Evolutionary conservation across 2,888 invertebrate species (phyloP), one percentile per base, ranked within the genome.

Genomic region (Scelioninae gen. 1): DNA sequence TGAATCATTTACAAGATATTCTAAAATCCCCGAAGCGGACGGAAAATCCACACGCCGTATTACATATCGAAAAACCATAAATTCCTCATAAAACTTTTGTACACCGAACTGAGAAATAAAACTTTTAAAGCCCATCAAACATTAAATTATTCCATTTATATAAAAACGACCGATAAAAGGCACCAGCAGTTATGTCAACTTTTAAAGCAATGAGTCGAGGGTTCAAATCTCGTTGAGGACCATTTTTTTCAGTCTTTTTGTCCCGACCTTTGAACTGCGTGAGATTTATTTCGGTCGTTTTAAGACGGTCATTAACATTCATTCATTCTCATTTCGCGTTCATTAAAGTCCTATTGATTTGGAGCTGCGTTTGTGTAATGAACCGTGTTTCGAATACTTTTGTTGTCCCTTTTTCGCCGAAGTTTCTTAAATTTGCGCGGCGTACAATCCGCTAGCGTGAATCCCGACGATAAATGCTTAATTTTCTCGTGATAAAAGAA

Each of bases 271-370:
- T 55, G 55, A 38, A 38, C 38, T 9, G 8, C n/a, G 10, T 45
- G 10, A 55, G 65, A 75, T 66, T 66, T 66, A 66, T 66, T 66
- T 66, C 51, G 9, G 43, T 23, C 31, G 45, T 11, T 31, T 56
- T 34, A 56, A 76, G 53, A 40, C 60, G 60, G 43, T 78, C 78
- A 55, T 78, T 78, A 71, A 65, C 56, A 58, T 71, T 78, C 65
- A 78, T 78, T 63, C 63, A 78, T 69, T 76, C 62, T 62, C 10
- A 49, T 71, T 78, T 58, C 32, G 49, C 62, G 10, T 71, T 78
- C 63, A 71, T 78, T 72, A 79, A 71, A 66, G 51, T 51, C 60
- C 65, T 60, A 72, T 79, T 71, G 69, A 78, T 62, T 69, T 34
- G 47, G 23, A 77, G 43, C 40, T 53, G 69, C 68, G 69, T 62